These are phyloP conservation scores for Otolemur crassicaudatus DNA, from an alignment of 2,797 vertebrate species.

Conservation along the genomic window DNA sequence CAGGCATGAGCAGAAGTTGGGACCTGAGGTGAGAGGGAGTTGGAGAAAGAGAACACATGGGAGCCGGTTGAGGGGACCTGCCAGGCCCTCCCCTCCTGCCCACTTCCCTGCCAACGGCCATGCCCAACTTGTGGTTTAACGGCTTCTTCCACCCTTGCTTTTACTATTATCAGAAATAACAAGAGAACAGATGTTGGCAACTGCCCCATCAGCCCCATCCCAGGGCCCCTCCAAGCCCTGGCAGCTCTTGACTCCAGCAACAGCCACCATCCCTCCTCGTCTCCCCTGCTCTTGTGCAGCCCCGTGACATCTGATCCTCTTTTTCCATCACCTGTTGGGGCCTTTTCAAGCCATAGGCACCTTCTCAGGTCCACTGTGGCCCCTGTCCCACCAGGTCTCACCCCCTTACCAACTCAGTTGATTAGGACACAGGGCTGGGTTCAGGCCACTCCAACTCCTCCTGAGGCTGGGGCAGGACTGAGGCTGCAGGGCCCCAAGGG, in stretches of 20 bases:
- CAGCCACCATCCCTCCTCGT: not conserved
- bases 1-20: not conserved
- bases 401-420: constrained; percentile 47
- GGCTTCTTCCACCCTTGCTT: constrained; percentile 46
- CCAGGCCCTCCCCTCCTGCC: constrained; percentile 44
- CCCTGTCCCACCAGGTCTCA: not conserved
- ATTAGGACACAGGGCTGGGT: not conserved
- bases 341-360: not conserved
- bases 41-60: not conserved
- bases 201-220: not conserved
- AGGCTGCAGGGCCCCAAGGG: constrained; percentile 43
- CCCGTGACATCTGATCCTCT: not conserved
- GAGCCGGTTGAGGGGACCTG: not conserved
- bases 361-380: not conserved
- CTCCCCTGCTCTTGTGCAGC: not conserved
- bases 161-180: constrained; percentile 50
- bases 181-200: not conserved
- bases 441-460: constrained; percentile 39
- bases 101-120: constrained; percentile 74
- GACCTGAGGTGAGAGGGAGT: constrained; percentile 34
- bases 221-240: not conserved
- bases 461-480: constrained; percentile 39
- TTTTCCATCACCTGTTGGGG: not conserved
- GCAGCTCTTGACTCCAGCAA: not conserved
- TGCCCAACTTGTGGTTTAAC: constrained; percentile 66